A percentile compares a stretch with the other conserved stretches of the same genome.
Conservation (phyloP, 2,888 invertebrate species). For the Drosophila monieri region DNA sequence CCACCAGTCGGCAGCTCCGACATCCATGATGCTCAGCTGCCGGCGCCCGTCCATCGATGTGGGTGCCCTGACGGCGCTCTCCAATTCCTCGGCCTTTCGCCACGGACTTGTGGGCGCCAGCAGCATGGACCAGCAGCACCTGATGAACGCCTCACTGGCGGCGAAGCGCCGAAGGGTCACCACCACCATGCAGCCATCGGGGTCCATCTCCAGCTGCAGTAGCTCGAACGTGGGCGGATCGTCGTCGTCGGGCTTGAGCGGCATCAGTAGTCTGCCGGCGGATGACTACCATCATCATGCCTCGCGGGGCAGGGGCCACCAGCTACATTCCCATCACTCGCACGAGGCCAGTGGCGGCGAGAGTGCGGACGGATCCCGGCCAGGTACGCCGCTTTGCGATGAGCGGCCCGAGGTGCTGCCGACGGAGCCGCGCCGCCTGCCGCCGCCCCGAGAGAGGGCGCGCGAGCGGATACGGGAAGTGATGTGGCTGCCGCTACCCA, state of each 20-base stretch:
- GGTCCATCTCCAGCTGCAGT: constrained; percentile 49
- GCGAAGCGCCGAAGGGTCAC: constrained; percentile 86
- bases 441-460: constrained; percentile 85
- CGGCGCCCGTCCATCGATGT: constrained; percentile 86
- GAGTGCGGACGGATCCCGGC: constrained; percentile 89
- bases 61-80: constrained; percentile 73
- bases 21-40: constrained; percentile 78
- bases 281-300: constrained; percentile 83
- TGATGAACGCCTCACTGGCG: constrained; percentile 79
- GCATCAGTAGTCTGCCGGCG: constrained; percentile 55
- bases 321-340: constrained; percentile 85
- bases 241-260: constrained; percentile 1
- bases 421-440: constrained; percentile 90
- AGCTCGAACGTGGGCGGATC: constrained; percentile 32
- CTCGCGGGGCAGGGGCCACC: constrained; percentile 85
- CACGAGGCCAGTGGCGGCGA: constrained; percentile 86
- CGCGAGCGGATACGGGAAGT: constrained; percentile 87
- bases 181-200: constrained; percentile 50
- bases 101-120: constrained; percentile 77
- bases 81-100: constrained; percentile 64
- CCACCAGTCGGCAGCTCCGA: constrained; percentile 61
- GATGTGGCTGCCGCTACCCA: constrained; percentile 93
- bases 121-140: constrained; percentile 59
- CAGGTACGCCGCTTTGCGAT: constrained; percentile 93
- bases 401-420: constrained; percentile 91